Base-by-base conservation (phyloP, 53 echinoderm and acorn worm genomes). In the Crossaster papposus region DNA sequence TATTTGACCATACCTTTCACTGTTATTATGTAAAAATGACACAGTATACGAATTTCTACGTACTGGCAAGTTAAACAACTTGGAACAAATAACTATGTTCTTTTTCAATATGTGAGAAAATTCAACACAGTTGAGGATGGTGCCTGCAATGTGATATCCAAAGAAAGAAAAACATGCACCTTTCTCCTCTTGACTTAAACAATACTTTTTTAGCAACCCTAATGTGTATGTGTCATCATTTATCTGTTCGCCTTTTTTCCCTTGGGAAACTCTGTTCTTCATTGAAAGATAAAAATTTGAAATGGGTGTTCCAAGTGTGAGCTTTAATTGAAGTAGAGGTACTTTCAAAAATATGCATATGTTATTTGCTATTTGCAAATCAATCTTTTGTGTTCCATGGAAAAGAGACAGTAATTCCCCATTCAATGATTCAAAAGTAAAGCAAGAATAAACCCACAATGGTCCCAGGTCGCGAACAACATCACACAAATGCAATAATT, bases 21-120 rank as follows among this genome's bases (percentile, higher is more conserved):
- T 11, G 31, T 71, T 71, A 24, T 71, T 28, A 71, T 71, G 71
- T 31, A 24, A 23, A 71, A 71, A 71, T 24, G 71, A 28, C 28
- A 71, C 71, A 23, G 71, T 71, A 31, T 71, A 71, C 28, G 26
- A 71, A 71, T 71, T 71, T 71, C 71, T 71, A 28, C 71, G 71
- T 23, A 71, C 71, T 28, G 71, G 24, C 29, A 71, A 31, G 18
- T 14, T 30, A 13, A 71, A 71, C 18, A 26, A 23, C 24, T 71
- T 71, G 18, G 71, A 71, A 71, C 71, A 71, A 71, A 71, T 71
- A 13, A 71, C 71, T 23, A 28, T 31, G 31, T 31, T 31, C 23
- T 71, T 31, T 31, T 71, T 71, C 28, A 71, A 6, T 15, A 68
- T 68, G 5, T n/a, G 70, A 68, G 70, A 68, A 20, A 68, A 68